Evolutionary conservation across 2,797 vertebrate species (phyloP).

Genomic region (Gallinago stenura): DNA sequence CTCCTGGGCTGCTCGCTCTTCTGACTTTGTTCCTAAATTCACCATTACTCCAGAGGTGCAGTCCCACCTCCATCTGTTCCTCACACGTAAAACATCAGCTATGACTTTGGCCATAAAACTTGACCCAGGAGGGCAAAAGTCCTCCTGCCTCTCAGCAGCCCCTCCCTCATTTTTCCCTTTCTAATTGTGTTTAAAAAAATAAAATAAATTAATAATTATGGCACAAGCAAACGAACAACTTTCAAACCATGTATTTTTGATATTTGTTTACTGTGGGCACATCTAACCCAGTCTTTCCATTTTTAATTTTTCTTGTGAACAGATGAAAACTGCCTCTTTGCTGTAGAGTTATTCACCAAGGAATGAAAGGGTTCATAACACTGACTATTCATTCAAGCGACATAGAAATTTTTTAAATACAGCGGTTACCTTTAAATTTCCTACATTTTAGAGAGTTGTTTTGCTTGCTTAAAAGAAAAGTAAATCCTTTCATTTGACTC

Average conservation of each 20-base stretch:
- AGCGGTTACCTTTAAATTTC: neutral
- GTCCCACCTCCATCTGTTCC: neutral
- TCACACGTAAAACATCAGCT: accelerated
- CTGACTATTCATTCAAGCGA: neutral
- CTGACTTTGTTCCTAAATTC: neutral
- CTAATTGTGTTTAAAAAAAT: neutral
- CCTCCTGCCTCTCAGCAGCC: neutral
- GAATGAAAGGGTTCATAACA: neutral
- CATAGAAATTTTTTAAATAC: neutral
- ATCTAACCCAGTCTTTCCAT: neutral
- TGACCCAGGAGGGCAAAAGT: neutral
- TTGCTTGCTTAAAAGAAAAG: neutral
- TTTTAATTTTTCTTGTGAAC: neutral
- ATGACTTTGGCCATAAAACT: neutral
- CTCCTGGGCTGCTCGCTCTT: neutral
- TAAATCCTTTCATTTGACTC: neutral
- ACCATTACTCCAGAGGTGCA: neutral
- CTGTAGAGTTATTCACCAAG: neutral
- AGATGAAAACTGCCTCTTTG: neutral
- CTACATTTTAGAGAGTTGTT: neutral
- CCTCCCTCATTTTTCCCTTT: neutral
- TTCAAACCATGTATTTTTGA: neutral
- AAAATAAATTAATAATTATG: neutral
- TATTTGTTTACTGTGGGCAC: neutral
- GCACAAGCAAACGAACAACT: accelerated